These are phyloP conservation scores for Ciconia stormi DNA, from an alignment of 2,113 vertebrate genomes.

Conservation along the genomic window DNA sequence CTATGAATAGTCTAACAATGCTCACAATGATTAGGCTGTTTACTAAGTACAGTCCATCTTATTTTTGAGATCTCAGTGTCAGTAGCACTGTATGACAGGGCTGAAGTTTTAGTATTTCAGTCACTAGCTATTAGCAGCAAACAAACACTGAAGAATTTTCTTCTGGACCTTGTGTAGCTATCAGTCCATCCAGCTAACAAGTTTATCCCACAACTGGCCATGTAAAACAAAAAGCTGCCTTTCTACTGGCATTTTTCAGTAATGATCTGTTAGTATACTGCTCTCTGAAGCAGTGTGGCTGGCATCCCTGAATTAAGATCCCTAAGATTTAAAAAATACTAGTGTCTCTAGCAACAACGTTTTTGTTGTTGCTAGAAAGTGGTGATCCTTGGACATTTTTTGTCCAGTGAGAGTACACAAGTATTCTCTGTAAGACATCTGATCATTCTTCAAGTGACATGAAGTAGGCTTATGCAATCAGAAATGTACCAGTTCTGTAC, in stretches of 20 bases:
- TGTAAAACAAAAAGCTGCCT: not conserved
- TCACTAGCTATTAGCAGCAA: not conserved
- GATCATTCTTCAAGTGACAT: not conserved
- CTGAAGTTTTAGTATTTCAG: not conserved
- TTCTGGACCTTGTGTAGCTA: not conserved
- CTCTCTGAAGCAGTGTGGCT: not conserved
- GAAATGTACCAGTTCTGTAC: not conserved
- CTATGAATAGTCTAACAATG: not conserved
- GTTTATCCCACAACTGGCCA: not conserved
- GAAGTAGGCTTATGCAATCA: not conserved
- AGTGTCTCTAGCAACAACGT: not conserved
- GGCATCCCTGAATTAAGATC: not conserved
- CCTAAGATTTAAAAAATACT: not conserved
- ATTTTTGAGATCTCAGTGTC: not conserved
- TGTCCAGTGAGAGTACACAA: not conserved
- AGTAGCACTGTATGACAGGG: not conserved
- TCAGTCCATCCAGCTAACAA: not conserved
- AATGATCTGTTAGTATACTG: not conserved
- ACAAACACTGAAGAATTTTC: not conserved
- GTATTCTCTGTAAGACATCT: not conserved
- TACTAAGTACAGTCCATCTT: not conserved
- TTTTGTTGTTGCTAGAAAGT: not conserved
- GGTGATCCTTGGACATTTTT: not conserved
- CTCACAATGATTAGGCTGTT: not conserved
- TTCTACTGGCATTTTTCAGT: not conserved